phyloP scores from a whole-genome alignment of 2,113 vertebrate species.

The Scortum barcoo region DNA sequence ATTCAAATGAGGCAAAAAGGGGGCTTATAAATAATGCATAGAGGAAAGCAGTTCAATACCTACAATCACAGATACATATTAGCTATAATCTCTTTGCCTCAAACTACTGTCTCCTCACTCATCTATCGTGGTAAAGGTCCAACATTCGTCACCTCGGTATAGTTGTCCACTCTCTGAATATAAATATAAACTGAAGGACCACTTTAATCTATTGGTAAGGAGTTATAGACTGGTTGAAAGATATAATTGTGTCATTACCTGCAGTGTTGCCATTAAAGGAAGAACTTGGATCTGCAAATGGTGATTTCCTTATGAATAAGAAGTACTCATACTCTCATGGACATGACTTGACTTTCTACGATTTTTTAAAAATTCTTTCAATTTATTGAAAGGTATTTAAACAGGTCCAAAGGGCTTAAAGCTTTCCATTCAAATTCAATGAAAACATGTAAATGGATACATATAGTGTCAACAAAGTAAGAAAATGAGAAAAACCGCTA shows the following conservation, averaged over 20 bases:
- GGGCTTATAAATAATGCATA: slow-evolving; percentile 57
- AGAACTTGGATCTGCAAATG: background rate
- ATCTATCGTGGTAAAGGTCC: background rate
- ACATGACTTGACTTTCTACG: background rate
- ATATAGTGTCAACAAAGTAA: background rate
- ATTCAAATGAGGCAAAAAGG: slow-evolving; percentile 48
- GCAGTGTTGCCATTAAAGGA: background rate
- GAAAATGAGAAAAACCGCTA: background rate
- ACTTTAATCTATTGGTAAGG: background rate
- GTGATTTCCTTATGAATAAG: background rate
- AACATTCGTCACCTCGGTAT: background rate
- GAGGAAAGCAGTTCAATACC: slow-evolving; percentile 30
- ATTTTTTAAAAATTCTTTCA: background rate
- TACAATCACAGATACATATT: slow-evolving; percentile 13
- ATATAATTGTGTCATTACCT: background rate
- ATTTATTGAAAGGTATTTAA: background rate
- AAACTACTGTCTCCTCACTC: slow-evolving; percentile 24
- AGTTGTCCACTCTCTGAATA: slow-evolving; percentile 9
- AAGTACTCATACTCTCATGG: background rate
- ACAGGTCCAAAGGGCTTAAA: background rate
- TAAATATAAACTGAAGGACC: background rate
- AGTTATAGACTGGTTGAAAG: background rate
- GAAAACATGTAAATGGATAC: background rate
- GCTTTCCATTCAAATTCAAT: background rate
- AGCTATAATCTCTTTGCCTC: slow-evolving; percentile 41